Evolutionary conservation across 1,140 invertebrate genomes (phyloP).

Genomic region (Calephelis virginiensis): DNA sequence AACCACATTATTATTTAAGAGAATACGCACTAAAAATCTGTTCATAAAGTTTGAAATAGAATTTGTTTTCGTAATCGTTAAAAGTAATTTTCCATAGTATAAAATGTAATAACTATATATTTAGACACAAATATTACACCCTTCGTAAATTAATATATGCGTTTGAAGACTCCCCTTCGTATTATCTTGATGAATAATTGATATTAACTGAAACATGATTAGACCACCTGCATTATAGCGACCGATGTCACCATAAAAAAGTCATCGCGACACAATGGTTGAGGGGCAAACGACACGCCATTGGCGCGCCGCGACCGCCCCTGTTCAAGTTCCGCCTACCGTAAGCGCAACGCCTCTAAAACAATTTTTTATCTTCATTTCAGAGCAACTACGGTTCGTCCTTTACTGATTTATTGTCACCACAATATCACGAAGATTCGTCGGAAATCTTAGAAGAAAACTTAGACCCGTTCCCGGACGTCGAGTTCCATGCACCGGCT

Average conservation of each 20-base stretch:
- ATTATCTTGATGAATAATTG: slow-evolving; percentile 16
- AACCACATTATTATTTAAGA: too few relatives aligned
- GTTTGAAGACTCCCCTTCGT: neutral
- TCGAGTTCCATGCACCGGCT: slow-evolving; percentile 72
- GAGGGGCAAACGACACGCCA: slow-evolving; percentile 39
- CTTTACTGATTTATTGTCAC: slow-evolving; percentile 77
- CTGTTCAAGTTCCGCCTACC: slow-evolving; percentile 58
- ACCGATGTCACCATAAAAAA: slow-evolving; percentile 36
- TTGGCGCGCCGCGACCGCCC: slow-evolving; percentile 63
- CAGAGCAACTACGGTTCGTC: slow-evolving; percentile 79
- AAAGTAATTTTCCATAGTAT: too few relatives aligned
- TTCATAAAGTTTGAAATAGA: too few relatives aligned
- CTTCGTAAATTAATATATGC: slow-evolving; percentile 5
- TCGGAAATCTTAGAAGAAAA: slow-evolving; percentile 76
- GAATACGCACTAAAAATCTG: too few relatives aligned
- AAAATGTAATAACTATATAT: neutral
- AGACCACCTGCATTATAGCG: slow-evolving; percentile 33
- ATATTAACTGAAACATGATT: slow-evolving; percentile 26
- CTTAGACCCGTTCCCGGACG: slow-evolving; percentile 76
- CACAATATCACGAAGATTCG: slow-evolving; percentile 76
- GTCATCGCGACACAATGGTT: slow-evolving; percentile 34
- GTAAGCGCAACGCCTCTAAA: slow-evolving; percentile 55
- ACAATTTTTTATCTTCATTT: slow-evolving; percentile 64
- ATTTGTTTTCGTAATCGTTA: too few relatives aligned
- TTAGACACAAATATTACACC: neutral